Base-by-base conservation (phyloP, 2,888 invertebrate genomes). In the Pardosa pseudoannulata region DNA sequence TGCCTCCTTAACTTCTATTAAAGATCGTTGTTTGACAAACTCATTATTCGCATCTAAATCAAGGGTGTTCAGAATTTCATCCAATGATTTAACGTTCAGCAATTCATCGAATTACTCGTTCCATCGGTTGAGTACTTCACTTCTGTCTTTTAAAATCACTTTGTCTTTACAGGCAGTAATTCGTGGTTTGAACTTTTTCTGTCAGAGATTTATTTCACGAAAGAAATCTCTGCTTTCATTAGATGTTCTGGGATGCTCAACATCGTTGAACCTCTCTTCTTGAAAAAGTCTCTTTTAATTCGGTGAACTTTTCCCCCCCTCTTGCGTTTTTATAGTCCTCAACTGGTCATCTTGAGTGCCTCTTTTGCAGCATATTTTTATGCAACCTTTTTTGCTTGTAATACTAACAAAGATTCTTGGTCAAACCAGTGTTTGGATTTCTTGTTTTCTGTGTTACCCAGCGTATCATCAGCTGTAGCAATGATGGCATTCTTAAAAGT, bases 221-320 rank as follows among this genome's bases (percentile, higher is more conserved):
- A 67, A 31, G 67, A 32, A 67, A 67, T 7, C 32, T 13, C 32
- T 67, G 67, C 67, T 67, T n/a, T 67, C 67, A 13, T 67, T 31
- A 31, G 31, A 29, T 13, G 31, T 0, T 32, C 67, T 31, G 7
- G 9, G 64, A 2, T 31, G 31, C 31, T 67, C 67, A 67, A 67
- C 67, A 67, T 5, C 31, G 16, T 31, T 31, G n/a, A 67, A 67
- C 7, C 7, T 7, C 13, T 6, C 67, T 32, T 67, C 31, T 16
- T 67, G 32, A 31, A 67, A 32, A n/a, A 67, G 2, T 67, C 67
- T 67, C 19, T 67, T 67, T 16, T 67, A n/a, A n/a, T 9, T 32
- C 32, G 6, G n/a, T 31, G 31, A 31, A 31, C 0, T 67, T 31
- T 31, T 67, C 32, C 32, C 11, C 1, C 16, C 32, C 19, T 19